Base-by-base conservation (phyloP, 1,140 invertebrate genomes). In the Drosophila murphyi region DNA sequence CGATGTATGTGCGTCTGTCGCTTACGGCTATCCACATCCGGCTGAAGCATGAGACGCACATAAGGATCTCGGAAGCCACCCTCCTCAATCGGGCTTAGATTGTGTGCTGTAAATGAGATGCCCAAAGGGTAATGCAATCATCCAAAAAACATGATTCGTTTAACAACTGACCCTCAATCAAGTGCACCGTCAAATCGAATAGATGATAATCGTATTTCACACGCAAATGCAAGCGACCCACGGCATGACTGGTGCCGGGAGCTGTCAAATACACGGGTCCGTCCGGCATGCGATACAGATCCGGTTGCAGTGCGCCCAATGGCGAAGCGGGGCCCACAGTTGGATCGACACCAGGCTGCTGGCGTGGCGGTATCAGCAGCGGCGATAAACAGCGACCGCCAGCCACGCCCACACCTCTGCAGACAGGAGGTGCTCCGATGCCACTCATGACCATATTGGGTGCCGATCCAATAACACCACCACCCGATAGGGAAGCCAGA, bases 11-110 rank as follows among this genome's bases (percentile, higher is more conserved):
- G 94, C 0, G 97, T 97, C 92, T 97, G 96, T 39, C 97, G 94
- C 63, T 97, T 96, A 4, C 96, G 94, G n/a, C 94, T 94, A 88
- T 98, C 97, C 28, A 98, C 96, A 93, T 96, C 95, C 1, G 97
- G 97, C 20, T 95, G 93, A 35, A 97, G 93, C 48, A 94, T 94
- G 7, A 98, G 91, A 2, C 96, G 94, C 8, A 98, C 96, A 91
- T 97, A 98, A 0, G 97, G 97, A 92, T 98, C 97, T 72, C 96
- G 96, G 92, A 97, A 97, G 5, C 96, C 96, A 2, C 96, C 96
- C 67, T 96, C 95, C 69, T 97, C 96, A 83, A 95, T 96, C 48
- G 96, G 95, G 10, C 96, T 95, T 4, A 98, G 93, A 92, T 97
- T 96, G 87, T 97, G 96, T 48, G 97, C 97, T 96, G 93, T 60